Base-by-base conservation (phyloP, 92 coral and sea anemone genomes). In the Parazoanthus darwini region DNA sequence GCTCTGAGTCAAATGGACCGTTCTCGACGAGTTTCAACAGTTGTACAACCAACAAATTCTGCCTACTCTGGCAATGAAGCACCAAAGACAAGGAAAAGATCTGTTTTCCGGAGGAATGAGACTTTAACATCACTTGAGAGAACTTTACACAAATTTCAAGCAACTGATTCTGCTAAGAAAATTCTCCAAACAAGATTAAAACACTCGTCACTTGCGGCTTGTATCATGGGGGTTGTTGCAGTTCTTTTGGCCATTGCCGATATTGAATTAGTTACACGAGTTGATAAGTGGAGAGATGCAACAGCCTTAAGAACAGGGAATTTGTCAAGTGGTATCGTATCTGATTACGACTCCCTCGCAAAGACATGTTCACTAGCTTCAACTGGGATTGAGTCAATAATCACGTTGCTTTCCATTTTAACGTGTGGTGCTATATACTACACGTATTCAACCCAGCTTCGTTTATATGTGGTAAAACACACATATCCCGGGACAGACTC, bases 401-500 rank as follows among this genome's bases (percentile, higher is more conserved):
- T 97, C 81, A 91, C 98, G 0, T 63, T 92, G 29, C 78, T 94
- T 43, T 94, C 99, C 39, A 73, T 97, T 38, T 80, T 94, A 76
- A 97, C 98, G 44, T 94, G 94, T 85, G 83, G 90, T n/a, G 86
- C 94, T 35, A 90, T 97, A 72, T 90, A 94, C 90, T 89, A 88
- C 8, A 95, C 95, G 29, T 92, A 94, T 82, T 90, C 90, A 77
- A 94, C 90, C 80, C 92, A 94, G 68, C 93, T 95, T 18, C 91
- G 91, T 54, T 93, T 95, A 37, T 68, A 89, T 56, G 91, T 97
- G 10, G 98, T 96, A 25, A 95, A 91, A 90, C 92, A 97, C 91
- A 91, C 94, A 11, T 94, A 92, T 80, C 96, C 95, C 58, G 94
- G 94, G 63, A 92, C 99, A 37, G 99, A 96, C 23, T 91, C 92